Base-by-base conservation (phyloP, 2,888 invertebrate species). In the Gari tellinella region DNA sequence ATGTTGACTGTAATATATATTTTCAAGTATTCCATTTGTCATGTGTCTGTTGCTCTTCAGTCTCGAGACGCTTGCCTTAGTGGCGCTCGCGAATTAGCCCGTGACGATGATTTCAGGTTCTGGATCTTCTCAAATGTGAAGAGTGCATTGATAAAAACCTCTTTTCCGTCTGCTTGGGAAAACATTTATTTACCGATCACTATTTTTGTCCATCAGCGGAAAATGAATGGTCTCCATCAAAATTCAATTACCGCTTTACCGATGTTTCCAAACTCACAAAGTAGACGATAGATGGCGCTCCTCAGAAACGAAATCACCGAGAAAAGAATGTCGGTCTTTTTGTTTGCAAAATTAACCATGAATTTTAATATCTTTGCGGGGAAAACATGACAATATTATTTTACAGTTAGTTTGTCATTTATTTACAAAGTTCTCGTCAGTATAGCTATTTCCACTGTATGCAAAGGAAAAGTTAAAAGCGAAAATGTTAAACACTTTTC, bases 171-270 rank as follows among this genome's bases (percentile, higher is more conserved):
- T 57, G 45, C 57, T 57, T 64, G 64, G 55, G 64, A 64, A 64
- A 64, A 55, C 64, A 64, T 64, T 64, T 64, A 64, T 64, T 55
- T 64, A 64, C 64, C 56, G 55, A 64, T 64, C 64, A 64, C 48
- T 46, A 46, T 55, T 64, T 64, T 64, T 64, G 55, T 64, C 55
- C 45, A 64, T 64, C 55, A 48, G 14, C 48, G 21, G 46, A 64
- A 55, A 56, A 64, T 64, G 56, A 48, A 64, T 55, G 64, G 26
- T 55, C 55, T 64, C 56, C 25, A 64, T 64, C 55, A 55, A 55
- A 40, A 19, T 8, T 19, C 64, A 23, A 64, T 64, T 56, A 64
- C 56, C 12, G 55, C 7, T 38, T 37, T 23, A 23, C 48, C 49
- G 40, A 56, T 56, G 19, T 40, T 64, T 48, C 64, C 48, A 19